Evolutionary conservation across 2,113 vertebrate species (phyloP).

Genomic region (Eonycteris spelaea): DNA sequence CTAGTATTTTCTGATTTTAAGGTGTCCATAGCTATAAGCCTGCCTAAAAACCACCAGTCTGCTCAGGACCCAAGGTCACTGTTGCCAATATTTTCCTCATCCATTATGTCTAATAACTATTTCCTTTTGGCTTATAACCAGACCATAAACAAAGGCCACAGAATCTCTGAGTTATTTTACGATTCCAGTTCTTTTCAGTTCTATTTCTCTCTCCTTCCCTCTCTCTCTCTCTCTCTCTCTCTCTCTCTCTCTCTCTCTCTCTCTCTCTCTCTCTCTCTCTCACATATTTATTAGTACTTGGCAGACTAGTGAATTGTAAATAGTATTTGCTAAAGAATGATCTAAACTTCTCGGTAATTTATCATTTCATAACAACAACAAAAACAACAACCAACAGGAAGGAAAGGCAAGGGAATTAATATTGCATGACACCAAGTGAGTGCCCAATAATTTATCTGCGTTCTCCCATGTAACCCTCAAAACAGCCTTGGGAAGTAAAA

Average conservation of each 20-base stretch:
- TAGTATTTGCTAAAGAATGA: slow-evolving; percentile 46
- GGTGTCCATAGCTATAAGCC: background rate
- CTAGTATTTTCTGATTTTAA: background rate
- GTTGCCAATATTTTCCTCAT: slow-evolving; percentile 20
- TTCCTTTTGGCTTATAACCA: slow-evolving; percentile 51
- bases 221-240: background rate
- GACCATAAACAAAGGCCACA: slow-evolving; percentile 48
- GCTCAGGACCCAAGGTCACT: background rate
- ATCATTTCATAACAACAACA: slow-evolving; percentile 44
- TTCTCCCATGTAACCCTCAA: background rate
- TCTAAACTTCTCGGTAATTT: slow-evolving; percentile 37
- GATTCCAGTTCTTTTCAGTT: slow-evolving; percentile 32
- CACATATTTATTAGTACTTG: slow-evolving; percentile 55
- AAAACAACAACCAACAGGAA: slow-evolving; percentile 14
- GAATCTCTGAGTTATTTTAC: slow-evolving; percentile 73
- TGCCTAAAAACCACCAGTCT: background rate
- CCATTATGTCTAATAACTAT: slow-evolving; percentile 55
- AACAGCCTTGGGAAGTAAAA: background rate
- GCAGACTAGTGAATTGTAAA: slow-evolving; percentile 61
- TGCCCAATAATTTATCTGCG: background rate
- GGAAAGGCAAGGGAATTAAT: background rate
- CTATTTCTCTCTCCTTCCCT: background rate
- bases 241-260: background rate
- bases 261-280: background rate
- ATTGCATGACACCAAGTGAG: background rate